Evolutionary conservation across 1,140 invertebrate species (phyloP), one percentile per base, ranked within the genome.

Genomic region (Mactra quadrangularis): DNA sequence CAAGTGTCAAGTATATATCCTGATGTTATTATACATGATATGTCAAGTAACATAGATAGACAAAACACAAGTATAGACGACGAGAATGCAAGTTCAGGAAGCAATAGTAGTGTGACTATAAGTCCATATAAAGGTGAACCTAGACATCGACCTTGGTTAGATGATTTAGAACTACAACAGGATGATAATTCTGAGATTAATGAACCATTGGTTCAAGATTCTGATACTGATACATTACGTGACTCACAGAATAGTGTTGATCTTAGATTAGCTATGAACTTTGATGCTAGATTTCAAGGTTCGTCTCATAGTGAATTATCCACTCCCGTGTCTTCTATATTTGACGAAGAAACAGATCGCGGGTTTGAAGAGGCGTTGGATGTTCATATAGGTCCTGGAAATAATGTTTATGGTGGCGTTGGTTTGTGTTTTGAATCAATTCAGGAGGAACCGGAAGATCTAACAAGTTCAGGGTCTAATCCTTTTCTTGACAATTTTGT

Each of bases 341-440:
- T 87, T 60, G 86, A 85, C 29, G 77, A 83, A 7, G 86, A 85
- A 29, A 85, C 76, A 13, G 86, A 87, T 7, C 25, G 76, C 13
- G 81, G 81, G 15, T 85, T 85, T 52, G 86, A 87, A 29, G 81
- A 85, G 13, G 83, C 86, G 4, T 52, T 87, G 4, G 79, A 84
- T 4, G 4, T 57, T 52, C 70, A 83, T 64, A 71, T 83, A 22
- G 68, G 38, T n/a, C 22, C 76, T 0, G 53, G 71, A 15, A 17
- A 27, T 1, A 62, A 53, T n/a, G 38, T 82, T n/a, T 83, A 83
- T 57, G 82, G 82, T n/a, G 53, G 71, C 7, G 55, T 85, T 13
- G 83, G 81, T 19, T 17, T 82, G 47, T 83, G 76, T 81, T 87
- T 87, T 59, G 86, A 87, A 38, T 85, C 86, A n/a, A 87, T 87